phyloP scores from a whole-genome alignment of 2,113 vertebrate genomes.

The Corythaixoides concolor region DNA sequence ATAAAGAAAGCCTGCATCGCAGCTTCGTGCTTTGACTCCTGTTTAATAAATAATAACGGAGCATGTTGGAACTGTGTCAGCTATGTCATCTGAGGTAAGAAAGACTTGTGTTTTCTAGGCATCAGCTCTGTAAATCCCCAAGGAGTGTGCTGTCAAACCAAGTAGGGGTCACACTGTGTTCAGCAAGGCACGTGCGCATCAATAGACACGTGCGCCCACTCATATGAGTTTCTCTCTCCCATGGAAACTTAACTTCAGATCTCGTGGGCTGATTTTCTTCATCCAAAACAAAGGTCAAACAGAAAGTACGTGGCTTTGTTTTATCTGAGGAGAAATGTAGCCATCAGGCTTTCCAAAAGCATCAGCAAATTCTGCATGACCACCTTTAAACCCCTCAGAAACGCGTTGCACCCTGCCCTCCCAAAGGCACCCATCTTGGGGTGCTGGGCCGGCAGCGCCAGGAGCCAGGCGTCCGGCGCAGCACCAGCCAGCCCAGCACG shows the following conservation, averaged over 20 bases:
- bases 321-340: not conserved
- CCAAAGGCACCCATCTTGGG: not conserved
- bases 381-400: not conserved
- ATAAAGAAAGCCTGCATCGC: not conserved
- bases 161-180: not conserved
- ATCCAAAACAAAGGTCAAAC: constrained; percentile 10
- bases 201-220: not conserved
- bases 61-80: not conserved
- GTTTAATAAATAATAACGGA: not conserved
- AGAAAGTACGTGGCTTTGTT: not conserved
- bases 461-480: not conserved
- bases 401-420: not conserved
- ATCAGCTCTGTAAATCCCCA: not conserved
- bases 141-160: not conserved
- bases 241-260: not conserved
- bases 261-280: not conserved
- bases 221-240: not conserved
- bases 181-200: not conserved
- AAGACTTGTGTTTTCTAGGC: not conserved
- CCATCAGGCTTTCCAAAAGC: not conserved
- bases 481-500: not conserved
- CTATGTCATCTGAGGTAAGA: not conserved
- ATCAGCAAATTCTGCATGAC: not conserved
- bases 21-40: not conserved
- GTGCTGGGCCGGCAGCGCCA: not conserved